phyloP scores from a whole-genome alignment of 2,113 vertebrate species.

The Coptodon bakossiorum region DNA sequence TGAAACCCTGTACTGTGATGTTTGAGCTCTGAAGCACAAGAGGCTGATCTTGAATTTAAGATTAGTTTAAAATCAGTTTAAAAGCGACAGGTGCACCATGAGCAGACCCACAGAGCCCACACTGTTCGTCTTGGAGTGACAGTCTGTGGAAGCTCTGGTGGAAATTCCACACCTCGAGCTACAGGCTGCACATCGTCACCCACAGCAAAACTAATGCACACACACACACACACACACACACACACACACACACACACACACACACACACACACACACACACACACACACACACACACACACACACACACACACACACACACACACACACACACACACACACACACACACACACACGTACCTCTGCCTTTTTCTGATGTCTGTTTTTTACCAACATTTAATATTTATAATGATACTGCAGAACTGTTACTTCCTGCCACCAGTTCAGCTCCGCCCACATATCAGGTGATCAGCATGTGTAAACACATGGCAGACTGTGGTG shows the following conservation, averaged over 20 bases:
- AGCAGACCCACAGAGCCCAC: background rate
- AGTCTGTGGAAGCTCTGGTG: background rate
- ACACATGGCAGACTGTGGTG: background rate
- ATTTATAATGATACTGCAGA: background rate
- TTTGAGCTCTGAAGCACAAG: background rate
- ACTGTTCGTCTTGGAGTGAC: background rate
- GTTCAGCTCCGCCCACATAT: background rate
- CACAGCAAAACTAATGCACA: fast-evolving
- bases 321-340: fast-evolving
- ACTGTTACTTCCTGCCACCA: background rate
- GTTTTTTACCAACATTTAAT: background rate
- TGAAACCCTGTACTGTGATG: background rate
- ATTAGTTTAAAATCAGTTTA: fast-evolving
- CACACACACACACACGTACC: too few species aligned
- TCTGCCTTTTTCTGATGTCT: background rate
- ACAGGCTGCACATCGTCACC: background rate
- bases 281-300: fast-evolving
- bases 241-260: fast-evolving
- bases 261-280: too few species aligned
- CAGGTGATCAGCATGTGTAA: background rate
- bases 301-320: fast-evolving
- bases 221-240: fast-evolving
- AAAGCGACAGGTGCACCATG: background rate
- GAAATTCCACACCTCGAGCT: background rate
- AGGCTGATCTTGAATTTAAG: background rate